Percentiles rank a stretch among this genome's conserved stretches.
phyloP scores from a whole-genome alignment of 2,888 invertebrate species.

The Mycogona germanica region DNA sequence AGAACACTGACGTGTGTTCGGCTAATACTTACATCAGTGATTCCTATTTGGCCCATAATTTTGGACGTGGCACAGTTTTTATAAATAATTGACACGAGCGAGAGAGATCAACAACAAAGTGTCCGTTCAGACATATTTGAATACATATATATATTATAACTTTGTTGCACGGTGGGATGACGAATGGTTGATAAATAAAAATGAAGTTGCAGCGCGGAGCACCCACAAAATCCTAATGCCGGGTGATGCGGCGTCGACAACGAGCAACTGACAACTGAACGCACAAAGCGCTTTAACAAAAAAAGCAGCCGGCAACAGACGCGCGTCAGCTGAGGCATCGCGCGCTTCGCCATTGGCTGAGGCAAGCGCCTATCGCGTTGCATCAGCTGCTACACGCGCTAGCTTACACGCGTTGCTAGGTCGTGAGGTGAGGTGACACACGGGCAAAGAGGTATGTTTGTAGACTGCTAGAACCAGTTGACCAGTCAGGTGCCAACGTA shows the following conservation, averaged over 20 bases:
- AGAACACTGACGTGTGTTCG: neutral
- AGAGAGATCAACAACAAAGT: constrained; percentile 15
- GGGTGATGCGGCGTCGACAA: neutral
- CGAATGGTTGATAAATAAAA: no score
- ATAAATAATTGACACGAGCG: neutral
- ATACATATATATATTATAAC: no score
- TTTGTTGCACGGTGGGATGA: constrained; percentile 17
- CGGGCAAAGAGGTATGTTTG: no score
- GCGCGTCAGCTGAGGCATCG: constrained; percentile 4
- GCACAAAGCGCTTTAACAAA: constrained; percentile 2
- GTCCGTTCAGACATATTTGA: no score
- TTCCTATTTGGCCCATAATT: constrained; percentile 7
- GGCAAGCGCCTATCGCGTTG: neutral
- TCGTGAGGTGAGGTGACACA: no score
- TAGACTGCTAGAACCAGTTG: no score
- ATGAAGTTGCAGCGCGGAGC: neutral
- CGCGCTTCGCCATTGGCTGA: neutral
- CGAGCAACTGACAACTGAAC: constrained; percentile 6
- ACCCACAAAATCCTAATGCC: neutral
- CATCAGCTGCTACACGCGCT: constrained; percentile 15
- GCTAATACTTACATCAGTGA: constrained; percentile 7
- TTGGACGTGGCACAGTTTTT: no score
- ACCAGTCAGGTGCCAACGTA: no score
- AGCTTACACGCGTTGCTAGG: no score
- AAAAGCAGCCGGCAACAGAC: neutral